Base-by-base conservation (phyloP, 2,797 vertebrate genomes). In the Arctocebus calabarensis region DNA sequence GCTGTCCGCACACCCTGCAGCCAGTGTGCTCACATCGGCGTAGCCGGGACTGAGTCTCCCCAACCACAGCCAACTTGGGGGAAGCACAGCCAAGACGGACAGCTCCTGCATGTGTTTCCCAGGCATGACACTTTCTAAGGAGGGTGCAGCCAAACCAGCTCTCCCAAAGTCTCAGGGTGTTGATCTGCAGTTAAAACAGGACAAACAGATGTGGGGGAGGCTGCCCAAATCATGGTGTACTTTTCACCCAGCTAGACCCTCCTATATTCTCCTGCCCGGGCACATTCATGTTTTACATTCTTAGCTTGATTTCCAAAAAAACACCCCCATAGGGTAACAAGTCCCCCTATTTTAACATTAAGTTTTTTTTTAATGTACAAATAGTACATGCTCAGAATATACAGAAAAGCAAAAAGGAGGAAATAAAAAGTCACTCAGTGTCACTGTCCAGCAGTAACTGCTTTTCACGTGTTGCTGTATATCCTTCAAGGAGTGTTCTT, bases 301-400 rank as follows among this genome's bases (percentile, higher is more conserved):
- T 79, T 45, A 48, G 88, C 86, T 85, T 12, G 32, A 25, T 34
- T 94, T 73, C 90, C 75, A 74, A 12, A 59, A 83, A 48, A 61
- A 77, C 34, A 37, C 73, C 84, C 84, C 77, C 48, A 37, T 48
- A 55, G n/a, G n/a, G 70, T 78, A 87, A 81, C 0, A 0, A 40
- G 61, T 43, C 66, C 87, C 81, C 93, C 81, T 93, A 22, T 93
- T 96, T 94, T 74, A 95, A 90, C 82, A 90, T 82, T 62, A 64
- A 22, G 52, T 9, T 79, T 85, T 81, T 12, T 75, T 83, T 64
- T 12, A 37, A 85, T 61, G 74, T 77, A 73, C 71, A 82, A 95
- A 73, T 57, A 93, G 85, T 37, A 74, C 89, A 90, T 40, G 45
- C 59, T 83, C 88, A 64, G 55, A 88, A 89, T 73, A 83, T 6